These are phyloP conservation scores for Lymantria monacha DNA, from an alignment of 2,888 invertebrate species.

Conservation along the genomic window DNA sequence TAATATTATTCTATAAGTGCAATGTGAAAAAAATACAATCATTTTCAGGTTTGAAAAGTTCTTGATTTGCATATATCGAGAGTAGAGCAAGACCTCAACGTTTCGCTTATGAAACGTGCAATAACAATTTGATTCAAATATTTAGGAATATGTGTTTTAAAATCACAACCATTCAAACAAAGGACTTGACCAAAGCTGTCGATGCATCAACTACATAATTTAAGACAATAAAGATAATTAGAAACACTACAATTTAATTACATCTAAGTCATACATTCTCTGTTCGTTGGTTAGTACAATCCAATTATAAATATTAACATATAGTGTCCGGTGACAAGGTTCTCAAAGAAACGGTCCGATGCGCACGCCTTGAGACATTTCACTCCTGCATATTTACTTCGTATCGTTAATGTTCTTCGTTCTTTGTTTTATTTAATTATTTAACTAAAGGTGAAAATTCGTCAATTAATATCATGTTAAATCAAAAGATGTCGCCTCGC, in stretches of 20 bases:
- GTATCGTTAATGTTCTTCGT: constrained; percentile 31
- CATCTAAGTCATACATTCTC: not conserved
- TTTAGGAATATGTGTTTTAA: too few relatives aligned
- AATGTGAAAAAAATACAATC: too few relatives aligned
- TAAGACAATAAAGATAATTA: not conserved
- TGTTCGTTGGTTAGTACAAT: constrained; percentile 8
- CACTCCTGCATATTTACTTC: constrained; percentile 45
- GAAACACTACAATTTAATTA: constrained; percentile 3
- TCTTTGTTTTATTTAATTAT: not conserved
- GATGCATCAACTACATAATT: not conserved
- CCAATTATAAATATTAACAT: constrained; percentile 53
- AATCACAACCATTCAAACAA: too few relatives aligned
- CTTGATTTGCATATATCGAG: too few relatives aligned
- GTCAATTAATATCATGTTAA: constrained; percentile 1
- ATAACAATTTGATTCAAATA: too few relatives aligned
- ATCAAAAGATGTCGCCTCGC: too few relatives aligned
- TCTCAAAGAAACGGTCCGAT: constrained; percentile 66
- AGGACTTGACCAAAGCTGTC: not conserved
- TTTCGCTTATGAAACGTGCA: too few relatives aligned
- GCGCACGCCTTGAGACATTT: constrained; percentile 61
- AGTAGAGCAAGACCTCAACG: too few relatives aligned
- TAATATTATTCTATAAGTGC: too few relatives aligned
- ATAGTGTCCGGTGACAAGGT: constrained; percentile 60
- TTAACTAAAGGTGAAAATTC: too few relatives aligned
- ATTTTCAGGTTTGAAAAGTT: too few relatives aligned